Conservation (phyloP, 2,113 vertebrate genomes). For the Ceyx melanurus region DNA sequence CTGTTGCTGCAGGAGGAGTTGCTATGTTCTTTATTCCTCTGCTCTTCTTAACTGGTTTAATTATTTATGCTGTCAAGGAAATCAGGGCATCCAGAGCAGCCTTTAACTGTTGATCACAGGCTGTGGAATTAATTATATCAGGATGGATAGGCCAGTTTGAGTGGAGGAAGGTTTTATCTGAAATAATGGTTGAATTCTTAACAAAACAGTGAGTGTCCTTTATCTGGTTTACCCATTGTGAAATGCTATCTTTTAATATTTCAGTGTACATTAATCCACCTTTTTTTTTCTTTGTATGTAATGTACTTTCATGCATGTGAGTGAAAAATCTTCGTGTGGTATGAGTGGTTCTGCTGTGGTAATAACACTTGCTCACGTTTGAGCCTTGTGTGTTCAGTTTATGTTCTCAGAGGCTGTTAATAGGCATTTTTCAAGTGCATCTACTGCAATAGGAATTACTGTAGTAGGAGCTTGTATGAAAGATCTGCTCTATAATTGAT, state of each 20-base stretch:
- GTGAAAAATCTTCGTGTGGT: background rate
- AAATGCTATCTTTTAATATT: slow-evolving; percentile 39
- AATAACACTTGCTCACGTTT: background rate
- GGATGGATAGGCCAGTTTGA: background rate
- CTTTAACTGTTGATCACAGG: slow-evolving; percentile 9
- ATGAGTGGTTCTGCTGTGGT: background rate
- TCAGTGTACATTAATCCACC: slow-evolving; percentile 11
- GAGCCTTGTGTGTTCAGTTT: background rate
- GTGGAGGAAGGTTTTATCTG: slow-evolving; percentile 18
- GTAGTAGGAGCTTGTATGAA: background rate
- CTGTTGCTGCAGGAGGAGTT: background rate
- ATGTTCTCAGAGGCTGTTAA: background rate
- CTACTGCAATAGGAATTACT: background rate
- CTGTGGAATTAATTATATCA: slow-evolving; percentile 8
- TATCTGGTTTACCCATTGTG: slow-evolving; percentile 3
- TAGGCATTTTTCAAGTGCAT: background rate
- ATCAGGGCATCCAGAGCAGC: background rate
- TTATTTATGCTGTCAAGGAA: slow-evolving; percentile 3
- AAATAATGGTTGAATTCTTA: slow-evolving; percentile 9
- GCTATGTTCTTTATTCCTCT: background rate
- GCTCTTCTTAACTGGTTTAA: background rate
- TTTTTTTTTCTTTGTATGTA: background rate
- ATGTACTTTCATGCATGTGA: background rate
- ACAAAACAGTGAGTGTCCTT: background rate
- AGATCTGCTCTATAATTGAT: slow-evolving; percentile 14